Evolutionary conservation across 2,797 vertebrate species (phyloP).

Genomic region (Crenichthys baileyi): DNA sequence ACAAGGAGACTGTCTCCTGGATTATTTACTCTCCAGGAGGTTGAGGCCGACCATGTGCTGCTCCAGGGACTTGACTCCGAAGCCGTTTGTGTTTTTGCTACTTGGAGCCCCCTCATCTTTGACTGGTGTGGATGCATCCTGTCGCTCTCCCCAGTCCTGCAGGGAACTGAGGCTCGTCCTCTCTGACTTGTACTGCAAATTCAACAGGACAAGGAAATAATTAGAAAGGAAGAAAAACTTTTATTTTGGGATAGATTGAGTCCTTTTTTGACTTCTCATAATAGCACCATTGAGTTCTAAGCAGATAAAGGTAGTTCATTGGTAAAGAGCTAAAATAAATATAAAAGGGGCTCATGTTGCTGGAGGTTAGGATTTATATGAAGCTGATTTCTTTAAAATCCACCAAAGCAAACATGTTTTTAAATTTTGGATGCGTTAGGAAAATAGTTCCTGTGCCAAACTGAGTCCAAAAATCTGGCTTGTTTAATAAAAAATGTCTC

Average conservation of each 20-base stretch:
- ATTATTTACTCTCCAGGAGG: constrained; percentile 89
- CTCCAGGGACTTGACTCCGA: constrained; percentile 86
- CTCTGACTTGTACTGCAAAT: constrained; percentile 82
- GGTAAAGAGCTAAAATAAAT: not conserved
- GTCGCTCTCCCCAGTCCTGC: constrained; percentile 86
- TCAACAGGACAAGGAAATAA: not conserved
- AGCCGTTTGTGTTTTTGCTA: constrained; percentile 83
- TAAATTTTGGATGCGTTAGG: not conserved
- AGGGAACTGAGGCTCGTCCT: constrained; percentile 83
- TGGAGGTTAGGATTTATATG: constrained; percentile 1
- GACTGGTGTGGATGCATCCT: constrained; percentile 75
- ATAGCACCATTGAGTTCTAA: not conserved
- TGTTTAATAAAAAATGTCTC: not conserved
- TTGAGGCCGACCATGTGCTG: constrained; percentile 86
- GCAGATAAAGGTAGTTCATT: not conserved
- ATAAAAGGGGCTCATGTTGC: not conserved
- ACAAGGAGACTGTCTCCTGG: constrained; percentile 23
- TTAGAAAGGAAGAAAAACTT: not conserved
- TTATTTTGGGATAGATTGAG: not conserved
- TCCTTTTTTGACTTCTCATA: not conserved
- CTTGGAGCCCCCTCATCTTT: constrained; percentile 79
- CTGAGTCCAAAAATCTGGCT: not conserved
- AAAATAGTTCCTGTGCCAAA: not conserved
- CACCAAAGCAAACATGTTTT: not conserved
- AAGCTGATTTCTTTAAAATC: not conserved